A percentile compares a stretch with the other conserved stretches of the same genome.
phyloP scores from a whole-genome alignment of 2,888 invertebrate species.

The Ischnura elegans region DNA sequence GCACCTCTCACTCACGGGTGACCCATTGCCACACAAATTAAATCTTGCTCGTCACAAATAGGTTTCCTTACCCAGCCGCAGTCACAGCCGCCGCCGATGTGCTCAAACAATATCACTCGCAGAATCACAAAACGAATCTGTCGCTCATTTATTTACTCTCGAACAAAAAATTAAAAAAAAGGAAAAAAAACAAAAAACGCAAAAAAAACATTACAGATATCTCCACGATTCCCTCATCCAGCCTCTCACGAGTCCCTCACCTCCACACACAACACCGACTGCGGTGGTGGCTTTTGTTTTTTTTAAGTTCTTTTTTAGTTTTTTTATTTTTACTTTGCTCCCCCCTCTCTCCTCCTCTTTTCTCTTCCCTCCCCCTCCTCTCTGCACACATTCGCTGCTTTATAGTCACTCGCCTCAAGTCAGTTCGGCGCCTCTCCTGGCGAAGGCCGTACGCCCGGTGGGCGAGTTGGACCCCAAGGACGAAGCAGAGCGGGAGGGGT shows the following conservation, averaged over 20 bases:
- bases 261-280: no score
- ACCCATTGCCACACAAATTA: slow-evolving; percentile 4
- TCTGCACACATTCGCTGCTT: slow-evolving; percentile 40
- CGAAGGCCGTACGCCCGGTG: slow-evolving; percentile 61
- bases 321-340: no score
- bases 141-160: not conserved
- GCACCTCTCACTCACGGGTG: not conserved
- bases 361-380: not conserved
- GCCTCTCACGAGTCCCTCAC: slow-evolving; percentile 7
- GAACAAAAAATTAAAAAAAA: not conserved
- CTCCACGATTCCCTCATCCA: slow-evolving; percentile 8
- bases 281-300: no score
- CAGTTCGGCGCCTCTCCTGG: slow-evolving; percentile 63
- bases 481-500: slow-evolving; percentile 10
- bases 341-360: not conserved
- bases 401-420: slow-evolving; percentile 63
- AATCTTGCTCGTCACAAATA: not conserved
- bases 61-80: not conserved
- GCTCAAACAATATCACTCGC: not conserved
- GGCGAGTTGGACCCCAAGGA: slow-evolving; percentile 49
- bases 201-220: no score
- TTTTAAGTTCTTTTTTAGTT: no score
- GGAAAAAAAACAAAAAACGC: no score
- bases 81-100: not conserved
- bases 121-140: not conserved